Evolutionary conservation across 2,113 vertebrate species (phyloP).

Genomic region (Probosciger aterrimus): DNA sequence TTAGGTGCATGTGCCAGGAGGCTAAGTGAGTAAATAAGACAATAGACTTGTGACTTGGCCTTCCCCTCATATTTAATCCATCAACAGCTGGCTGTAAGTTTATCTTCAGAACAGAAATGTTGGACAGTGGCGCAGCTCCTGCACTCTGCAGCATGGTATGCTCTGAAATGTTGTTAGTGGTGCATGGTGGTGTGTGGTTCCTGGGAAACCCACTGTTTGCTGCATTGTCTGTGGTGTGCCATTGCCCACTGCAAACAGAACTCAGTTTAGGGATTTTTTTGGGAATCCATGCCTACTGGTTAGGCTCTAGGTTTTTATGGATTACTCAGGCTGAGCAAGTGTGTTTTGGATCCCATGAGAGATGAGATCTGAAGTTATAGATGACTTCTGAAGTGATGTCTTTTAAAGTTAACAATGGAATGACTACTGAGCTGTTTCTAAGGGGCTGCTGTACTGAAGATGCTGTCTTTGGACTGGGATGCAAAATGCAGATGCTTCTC

Average conservation of each 20-base stretch:
- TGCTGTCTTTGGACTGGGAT: not conserved
- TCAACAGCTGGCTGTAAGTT: not conserved
- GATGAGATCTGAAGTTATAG: not conserved
- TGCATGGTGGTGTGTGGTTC: fast-evolving
- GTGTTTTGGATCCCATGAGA: not conserved
- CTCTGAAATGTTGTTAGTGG: not conserved
- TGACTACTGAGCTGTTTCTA: not conserved
- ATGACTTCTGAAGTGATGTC: not conserved
- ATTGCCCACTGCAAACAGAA: not conserved
- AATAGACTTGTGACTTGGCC: not conserved
- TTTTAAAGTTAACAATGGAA: not conserved
- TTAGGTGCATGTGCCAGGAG: not conserved
- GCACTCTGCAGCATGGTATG: not conserved
- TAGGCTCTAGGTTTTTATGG: not conserved
- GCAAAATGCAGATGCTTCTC: not conserved
- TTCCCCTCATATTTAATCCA: not conserved
- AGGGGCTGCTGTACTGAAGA: not conserved
- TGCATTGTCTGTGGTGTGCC: not conserved
- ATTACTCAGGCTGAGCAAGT: not conserved
- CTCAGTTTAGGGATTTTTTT: fast-evolving
- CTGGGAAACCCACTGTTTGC: not conserved
- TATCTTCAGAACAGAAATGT: not conserved
- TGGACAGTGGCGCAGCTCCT: not conserved
- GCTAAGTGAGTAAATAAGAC: not conserved
- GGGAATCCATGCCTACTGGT: not conserved